These are phyloP conservation scores for Drosophila tani DNA, from an alignment of 1,140 invertebrate genomes.

Conservation along the genomic window DNA sequence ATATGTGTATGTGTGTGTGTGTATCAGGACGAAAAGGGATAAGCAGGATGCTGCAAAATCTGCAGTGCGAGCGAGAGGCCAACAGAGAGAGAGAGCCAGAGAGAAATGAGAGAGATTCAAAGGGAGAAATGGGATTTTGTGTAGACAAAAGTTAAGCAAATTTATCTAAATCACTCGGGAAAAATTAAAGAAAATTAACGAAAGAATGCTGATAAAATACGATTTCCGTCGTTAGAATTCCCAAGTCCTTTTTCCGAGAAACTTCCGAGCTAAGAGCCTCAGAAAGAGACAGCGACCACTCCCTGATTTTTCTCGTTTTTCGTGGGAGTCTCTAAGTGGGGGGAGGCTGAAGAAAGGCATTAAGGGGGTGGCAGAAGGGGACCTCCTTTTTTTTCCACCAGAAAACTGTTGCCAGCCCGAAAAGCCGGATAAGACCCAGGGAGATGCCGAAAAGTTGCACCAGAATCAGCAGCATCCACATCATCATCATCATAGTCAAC, in stretches of 20 bases:
- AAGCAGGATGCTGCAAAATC: conserved; percentile 78
- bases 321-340: conserved; percentile 30
- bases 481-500: conserved; percentile 19
- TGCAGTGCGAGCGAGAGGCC: conserved; percentile 37
- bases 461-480: conserved; percentile 13
- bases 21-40: conserved; percentile 65
- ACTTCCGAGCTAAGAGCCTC: background rate
- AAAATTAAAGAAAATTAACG: conserved; percentile 7
- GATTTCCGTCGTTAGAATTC: background rate
- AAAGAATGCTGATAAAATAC: background rate
- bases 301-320: conserved; percentile 39
- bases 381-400: background rate
- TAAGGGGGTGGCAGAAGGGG: conserved; percentile 19
- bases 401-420: conserved; percentile 47
- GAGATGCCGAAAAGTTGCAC: conserved; percentile 42
- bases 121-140: conserved; percentile 38
- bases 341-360: conserved; percentile 22
- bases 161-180: conserved; percentile 39
- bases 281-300: conserved; percentile 37
- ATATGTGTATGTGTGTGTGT: conserved; percentile 33
- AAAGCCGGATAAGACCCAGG: conserved; percentile 31
- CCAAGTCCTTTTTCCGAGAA: background rate
- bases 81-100: conserved; percentile 1
- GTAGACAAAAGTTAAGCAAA: conserved; percentile 62
- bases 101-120: conserved; percentile 14